phyloP scores from a whole-genome alignment of 2,113 vertebrate genomes.

The Sprattus sprattus region DNA sequence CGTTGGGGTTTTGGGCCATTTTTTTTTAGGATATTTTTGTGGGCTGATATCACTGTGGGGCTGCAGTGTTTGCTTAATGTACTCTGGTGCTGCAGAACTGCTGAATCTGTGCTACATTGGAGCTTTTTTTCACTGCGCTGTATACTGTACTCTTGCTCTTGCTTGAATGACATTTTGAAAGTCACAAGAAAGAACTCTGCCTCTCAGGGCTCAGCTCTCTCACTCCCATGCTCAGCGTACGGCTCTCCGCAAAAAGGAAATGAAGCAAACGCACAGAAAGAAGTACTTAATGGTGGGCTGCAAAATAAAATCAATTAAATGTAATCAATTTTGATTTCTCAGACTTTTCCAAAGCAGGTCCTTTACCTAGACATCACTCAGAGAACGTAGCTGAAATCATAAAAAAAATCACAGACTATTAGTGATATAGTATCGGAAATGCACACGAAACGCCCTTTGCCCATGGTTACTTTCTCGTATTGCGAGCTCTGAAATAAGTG shows the following conservation, averaged over 20 bases:
- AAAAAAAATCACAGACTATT: not conserved
- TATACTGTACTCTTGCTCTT: not conserved
- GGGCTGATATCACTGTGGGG: conserved; percentile 14
- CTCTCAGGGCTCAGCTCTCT: not conserved
- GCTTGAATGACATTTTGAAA: not conserved
- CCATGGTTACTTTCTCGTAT: too few relatives aligned
- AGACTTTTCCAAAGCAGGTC: not conserved
- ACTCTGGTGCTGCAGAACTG: conserved; percentile 60
- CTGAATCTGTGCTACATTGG: conserved; percentile 42
- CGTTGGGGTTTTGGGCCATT: not conserved
- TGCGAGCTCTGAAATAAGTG: not conserved
- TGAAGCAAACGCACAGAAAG: not conserved
- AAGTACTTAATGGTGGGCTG: not conserved
- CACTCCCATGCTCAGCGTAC: not conserved
- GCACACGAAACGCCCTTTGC: not conserved
- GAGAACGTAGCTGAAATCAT: not conserved
- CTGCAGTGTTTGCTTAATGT: conserved; percentile 28
- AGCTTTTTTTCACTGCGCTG: conserved; percentile 33
- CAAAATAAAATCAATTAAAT: not conserved
- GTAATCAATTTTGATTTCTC: too few relatives aligned
- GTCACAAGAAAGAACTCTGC: not conserved
- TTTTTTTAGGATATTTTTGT: conserved; percentile 16
- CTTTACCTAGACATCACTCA: not conserved
- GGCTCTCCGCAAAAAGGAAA: not conserved
- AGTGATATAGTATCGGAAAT: not conserved